These are phyloP conservation scores for Temnothorax curvispinosus DNA, from an alignment of 1,140 invertebrate species.

Conservation along the genomic window DNA sequence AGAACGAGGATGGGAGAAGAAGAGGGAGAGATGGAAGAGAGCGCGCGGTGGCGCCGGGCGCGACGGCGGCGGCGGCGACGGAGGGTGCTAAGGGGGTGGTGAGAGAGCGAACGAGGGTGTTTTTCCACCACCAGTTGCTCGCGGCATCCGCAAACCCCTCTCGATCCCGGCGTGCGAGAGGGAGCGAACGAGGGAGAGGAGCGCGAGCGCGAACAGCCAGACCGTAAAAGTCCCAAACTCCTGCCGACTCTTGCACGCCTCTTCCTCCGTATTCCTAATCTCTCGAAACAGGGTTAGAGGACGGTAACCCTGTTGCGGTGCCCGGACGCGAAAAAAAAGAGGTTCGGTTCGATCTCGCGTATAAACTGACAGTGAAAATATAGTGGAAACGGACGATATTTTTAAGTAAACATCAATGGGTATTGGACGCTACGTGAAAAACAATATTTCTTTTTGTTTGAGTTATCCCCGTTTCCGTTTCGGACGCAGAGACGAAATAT, in stretches of 20 bases:
- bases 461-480: background rate
- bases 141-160: conserved; percentile 82
- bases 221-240: conserved; percentile 84
- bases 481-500: conserved; percentile 1
- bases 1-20: conserved; percentile 58
- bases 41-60: conserved; percentile 66
- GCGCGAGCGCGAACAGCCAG: conserved; percentile 68
- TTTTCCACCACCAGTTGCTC: conserved; percentile 87
- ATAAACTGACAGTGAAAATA: background rate
- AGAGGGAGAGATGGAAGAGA: conserved; percentile 77
- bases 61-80: conserved; percentile 48
- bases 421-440: conserved; percentile 37
- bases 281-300: conserved; percentile 50
- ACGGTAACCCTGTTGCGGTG: conserved; percentile 51
- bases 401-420: conserved; percentile 17
- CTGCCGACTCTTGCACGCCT: conserved; percentile 61
- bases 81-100: conserved; percentile 75
- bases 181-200: conserved; percentile 39
- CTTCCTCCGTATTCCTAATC: conserved; percentile 57
- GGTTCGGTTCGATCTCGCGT: conserved; percentile 23
- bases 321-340: conserved; percentile 19
- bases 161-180: conserved; percentile 69
- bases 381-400: background rate
- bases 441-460: conserved; percentile 27
- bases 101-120: conserved; percentile 83